These are phyloP conservation scores for Agelas oroides DNA, from an alignment of 37 sponge, comb jelly and placozoan genomes.

Conservation along the genomic window DNA sequence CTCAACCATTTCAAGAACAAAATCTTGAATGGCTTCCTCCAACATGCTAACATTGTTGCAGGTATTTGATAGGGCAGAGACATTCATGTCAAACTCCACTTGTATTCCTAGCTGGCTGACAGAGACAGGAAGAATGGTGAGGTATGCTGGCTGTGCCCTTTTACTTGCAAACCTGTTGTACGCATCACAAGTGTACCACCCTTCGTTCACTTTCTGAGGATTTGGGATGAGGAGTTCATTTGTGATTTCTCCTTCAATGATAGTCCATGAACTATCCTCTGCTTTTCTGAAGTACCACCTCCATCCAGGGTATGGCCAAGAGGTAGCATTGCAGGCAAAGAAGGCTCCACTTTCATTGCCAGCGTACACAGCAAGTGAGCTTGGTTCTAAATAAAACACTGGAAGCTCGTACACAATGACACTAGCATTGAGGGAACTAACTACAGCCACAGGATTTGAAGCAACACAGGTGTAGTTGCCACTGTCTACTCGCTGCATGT, in stretches of 20 bases:
- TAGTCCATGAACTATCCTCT: background rate
- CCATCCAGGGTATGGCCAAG: conserved; percentile 28
- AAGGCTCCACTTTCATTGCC: conserved; percentile 41
- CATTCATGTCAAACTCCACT: background rate
- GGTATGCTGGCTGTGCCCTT: conserved; percentile 20
- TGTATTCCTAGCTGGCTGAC: background rate
- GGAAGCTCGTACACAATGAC: conserved; percentile 37
- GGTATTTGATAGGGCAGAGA: background rate
- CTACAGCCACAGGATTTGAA: conserved; percentile 22
- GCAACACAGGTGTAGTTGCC: conserved; percentile 43
- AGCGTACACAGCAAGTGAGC: background rate
- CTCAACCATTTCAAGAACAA: background rate
- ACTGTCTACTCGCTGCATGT: conserved; percentile 2
- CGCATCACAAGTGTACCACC: conserved; percentile 39
- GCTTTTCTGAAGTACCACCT: conserved; percentile 31
- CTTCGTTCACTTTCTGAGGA: conserved; percentile 26
- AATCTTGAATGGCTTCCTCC: background rate
- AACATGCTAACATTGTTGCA: background rate
- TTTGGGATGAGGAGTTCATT: conserved; percentile 25
- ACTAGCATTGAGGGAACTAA: background rate
- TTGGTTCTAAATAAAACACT: background rate
- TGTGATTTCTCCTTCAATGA: conserved; percentile 3
- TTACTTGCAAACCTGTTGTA: conserved; percentile 9
- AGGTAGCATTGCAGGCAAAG: conserved; percentile 42
- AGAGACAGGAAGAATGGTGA: conserved; percentile 21